Conservation (phyloP, 2,888 invertebrate species). For the Pollenia griseotomentosa region DNA sequence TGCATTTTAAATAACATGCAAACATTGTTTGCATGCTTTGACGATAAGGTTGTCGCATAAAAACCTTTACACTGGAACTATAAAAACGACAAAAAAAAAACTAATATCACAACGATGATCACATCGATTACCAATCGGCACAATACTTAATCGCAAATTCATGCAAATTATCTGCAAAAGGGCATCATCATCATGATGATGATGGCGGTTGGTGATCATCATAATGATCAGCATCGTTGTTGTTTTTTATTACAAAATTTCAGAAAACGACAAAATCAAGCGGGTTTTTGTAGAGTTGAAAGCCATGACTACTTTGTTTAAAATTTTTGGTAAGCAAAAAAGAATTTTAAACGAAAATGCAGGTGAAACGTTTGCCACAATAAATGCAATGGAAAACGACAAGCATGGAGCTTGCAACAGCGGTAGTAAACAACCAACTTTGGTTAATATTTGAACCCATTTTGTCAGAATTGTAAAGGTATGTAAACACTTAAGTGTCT, state of each 20-base stretch:
- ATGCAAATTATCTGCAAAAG: constrained; percentile 77
- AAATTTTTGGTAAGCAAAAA: neutral
- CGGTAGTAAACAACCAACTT: neutral
- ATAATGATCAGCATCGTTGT: constrained; percentile 8
- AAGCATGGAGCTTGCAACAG: neutral
- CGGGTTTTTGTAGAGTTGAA: constrained; percentile 19
- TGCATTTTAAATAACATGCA: constrained; percentile 66
- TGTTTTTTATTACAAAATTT: constrained; percentile 15
- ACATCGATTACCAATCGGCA: constrained; percentile 73
- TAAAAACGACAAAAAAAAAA: constrained; percentile 16
- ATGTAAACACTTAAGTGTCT: neutral
- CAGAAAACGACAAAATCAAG: constrained; percentile 3
- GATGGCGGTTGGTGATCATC: neutral
- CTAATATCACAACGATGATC: constrained; percentile 73
- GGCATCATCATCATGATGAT: constrained; percentile 69
- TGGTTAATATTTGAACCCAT: constrained; percentile 30
- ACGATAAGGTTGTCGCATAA: constrained; percentile 68
- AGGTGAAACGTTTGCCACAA: constrained; percentile 57
- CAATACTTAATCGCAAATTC: constrained; percentile 76
- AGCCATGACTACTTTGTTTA: constrained; percentile 51
- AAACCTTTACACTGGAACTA: constrained; percentile 10
- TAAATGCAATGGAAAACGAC: constrained; percentile 13
- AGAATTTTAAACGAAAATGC: constrained; percentile 17
- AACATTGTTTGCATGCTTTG: constrained; percentile 72
- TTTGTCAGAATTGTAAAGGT: constrained; percentile 4